Evolutionary conservation across 2,888 invertebrate species (phyloP).

Genomic region (Scelioninae gen. 2): DNA sequence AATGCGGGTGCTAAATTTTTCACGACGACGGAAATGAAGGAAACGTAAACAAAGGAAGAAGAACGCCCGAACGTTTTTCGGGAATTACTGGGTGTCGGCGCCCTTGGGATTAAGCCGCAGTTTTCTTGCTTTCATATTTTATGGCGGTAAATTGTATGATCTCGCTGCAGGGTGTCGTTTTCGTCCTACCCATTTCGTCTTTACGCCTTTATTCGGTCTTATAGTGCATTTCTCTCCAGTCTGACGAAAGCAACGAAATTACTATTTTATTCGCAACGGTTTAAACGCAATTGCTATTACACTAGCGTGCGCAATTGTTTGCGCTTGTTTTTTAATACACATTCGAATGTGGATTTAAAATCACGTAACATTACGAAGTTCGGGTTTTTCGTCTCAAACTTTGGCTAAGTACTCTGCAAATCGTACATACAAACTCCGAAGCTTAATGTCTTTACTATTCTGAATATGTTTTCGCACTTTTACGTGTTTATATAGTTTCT

Average conservation of each 20-base stretch:
- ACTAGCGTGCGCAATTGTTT: too few species aligned
- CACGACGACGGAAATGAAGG: slow-evolving; percentile 49
- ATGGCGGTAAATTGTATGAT: slow-evolving; percentile 72
- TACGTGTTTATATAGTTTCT: too few species aligned
- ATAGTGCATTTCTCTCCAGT: slow-evolving; percentile 20
- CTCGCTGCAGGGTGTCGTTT: slow-evolving; percentile 57
- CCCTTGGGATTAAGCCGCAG: slow-evolving; percentile 68
- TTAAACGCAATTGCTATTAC: not conserved
- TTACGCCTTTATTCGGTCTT: slow-evolving; percentile 24
- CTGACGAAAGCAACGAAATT: slow-evolving; percentile 12
- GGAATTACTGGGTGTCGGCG: slow-evolving; percentile 72
- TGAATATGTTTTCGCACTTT: too few species aligned
- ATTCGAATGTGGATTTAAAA: not conserved
- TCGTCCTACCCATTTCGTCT: slow-evolving; percentile 33
- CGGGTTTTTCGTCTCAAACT: too few species aligned
- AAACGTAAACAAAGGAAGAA: slow-evolving; percentile 4
- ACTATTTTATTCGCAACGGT: slow-evolving; percentile 21
- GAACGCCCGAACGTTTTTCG: slow-evolving; percentile 63
- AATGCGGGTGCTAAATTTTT: slow-evolving; percentile 72
- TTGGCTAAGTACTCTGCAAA: too few species aligned
- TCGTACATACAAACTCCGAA: too few species aligned
- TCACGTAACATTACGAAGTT: too few species aligned
- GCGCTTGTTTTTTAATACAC: not conserved
- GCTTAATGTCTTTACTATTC: too few species aligned
- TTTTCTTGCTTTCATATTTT: slow-evolving; percentile 72